Conservation (phyloP, 2,113 vertebrate genomes). For the Dasyurus viverrinus region DNA sequence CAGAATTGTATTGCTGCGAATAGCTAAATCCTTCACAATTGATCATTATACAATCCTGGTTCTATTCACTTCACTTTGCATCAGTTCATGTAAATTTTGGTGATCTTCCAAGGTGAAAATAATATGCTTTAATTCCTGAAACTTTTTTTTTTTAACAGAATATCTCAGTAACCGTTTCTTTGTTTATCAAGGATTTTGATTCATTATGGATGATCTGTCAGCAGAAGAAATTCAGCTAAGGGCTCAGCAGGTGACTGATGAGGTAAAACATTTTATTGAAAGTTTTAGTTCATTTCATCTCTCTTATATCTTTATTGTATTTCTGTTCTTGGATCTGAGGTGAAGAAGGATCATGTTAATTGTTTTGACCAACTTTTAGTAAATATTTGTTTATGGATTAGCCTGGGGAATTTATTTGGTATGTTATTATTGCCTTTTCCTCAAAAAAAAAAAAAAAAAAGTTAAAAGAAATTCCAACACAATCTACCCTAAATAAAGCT, state of each 20-base stretch:
- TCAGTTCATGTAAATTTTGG: neutral
- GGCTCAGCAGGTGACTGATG: conserved; percentile 96
- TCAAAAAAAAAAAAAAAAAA: conserved; percentile 14
- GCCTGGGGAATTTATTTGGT: neutral
- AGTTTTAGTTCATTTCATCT: conserved; percentile 30
- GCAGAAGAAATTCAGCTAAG: conserved; percentile 91
- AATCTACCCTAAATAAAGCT: neutral
- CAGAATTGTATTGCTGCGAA: neutral
- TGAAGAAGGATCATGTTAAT: neutral
- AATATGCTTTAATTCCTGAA: neutral
- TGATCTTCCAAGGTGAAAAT: neutral
- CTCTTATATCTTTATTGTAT: neutral
- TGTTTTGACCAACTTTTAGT: conserved; percentile 23
- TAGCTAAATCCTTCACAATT: neutral
- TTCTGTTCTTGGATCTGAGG: conserved; percentile 26
- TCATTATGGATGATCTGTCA: conserved; percentile 92
- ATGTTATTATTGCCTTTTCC: neutral
- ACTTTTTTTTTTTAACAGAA: conserved; percentile 49
- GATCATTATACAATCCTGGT: neutral
- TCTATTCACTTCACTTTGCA: neutral
- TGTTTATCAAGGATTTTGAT: conserved; percentile 57
- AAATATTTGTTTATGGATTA: neutral
- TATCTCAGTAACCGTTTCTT: conserved; percentile 47
- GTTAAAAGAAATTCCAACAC: conserved; percentile 3
- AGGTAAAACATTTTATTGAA: conserved; percentile 85